A percentile compares a stretch with the other conserved stretches of the same genome.
Evolutionary conservation across 1,140 invertebrate genomes (phyloP).

Genomic region (Battus philenor): DNA sequence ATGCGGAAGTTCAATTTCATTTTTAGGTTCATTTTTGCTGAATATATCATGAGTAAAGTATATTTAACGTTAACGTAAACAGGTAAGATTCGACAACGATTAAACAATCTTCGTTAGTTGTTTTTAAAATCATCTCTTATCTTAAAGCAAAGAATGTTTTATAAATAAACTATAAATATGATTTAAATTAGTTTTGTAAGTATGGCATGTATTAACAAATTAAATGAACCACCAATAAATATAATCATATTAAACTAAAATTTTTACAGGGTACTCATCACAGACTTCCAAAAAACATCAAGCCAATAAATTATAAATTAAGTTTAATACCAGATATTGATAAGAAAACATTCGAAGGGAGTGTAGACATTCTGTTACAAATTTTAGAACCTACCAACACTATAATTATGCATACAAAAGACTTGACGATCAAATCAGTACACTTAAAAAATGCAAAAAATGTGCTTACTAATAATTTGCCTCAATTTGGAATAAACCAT

Average conservation of each 20-base stretch:
- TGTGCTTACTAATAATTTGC: constrained; percentile 21
- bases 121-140: no score
- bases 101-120: no score
- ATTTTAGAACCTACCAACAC: constrained; percentile 30
- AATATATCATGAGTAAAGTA: no score
- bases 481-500: constrained; percentile 9
- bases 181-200: no score
- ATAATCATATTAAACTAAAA: constrained; percentile 3
- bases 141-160: no score
- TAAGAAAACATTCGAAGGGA: constrained; percentile 47
- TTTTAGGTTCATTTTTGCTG: no score
- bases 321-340: constrained; percentile 39
- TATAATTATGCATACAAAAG: constrained; percentile 48
- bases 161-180: no score
- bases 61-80: no score
- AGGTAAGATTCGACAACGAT: no score
- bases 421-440: constrained; percentile 35
- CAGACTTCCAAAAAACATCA: constrained; percentile 47
- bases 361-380: constrained; percentile 38
- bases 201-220: no score
- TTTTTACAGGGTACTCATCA: constrained; percentile 39
- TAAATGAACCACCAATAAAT: no score
- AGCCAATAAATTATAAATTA: constrained; percentile 53
- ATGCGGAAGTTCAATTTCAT: no score
- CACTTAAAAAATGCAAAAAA: constrained; percentile 25